phyloP scores from a whole-genome alignment of 2,888 invertebrate genomes.

The Aphidius colemani region DNA sequence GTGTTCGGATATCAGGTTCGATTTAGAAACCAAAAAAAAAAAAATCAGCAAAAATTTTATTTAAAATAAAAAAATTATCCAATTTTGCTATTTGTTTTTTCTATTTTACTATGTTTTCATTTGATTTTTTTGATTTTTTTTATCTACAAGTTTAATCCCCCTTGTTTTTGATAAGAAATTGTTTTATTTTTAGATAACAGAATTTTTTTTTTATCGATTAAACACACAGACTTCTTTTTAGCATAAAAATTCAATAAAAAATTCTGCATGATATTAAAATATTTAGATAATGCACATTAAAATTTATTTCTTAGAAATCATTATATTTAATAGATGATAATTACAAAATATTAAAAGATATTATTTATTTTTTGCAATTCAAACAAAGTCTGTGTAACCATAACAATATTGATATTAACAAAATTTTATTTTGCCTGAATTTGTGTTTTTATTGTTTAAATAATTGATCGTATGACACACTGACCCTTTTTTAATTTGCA shows the following conservation, averaged over 20 bases:
- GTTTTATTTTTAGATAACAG: conserved; percentile 1
- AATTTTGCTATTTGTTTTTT: conserved; percentile 30
- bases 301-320: no score
- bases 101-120: conserved; percentile 42
- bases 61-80: conserved; percentile 11
- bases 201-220: background rate
- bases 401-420: conserved; percentile 56
- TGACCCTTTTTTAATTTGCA: conserved; percentile 14
- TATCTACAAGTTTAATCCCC: conserved; percentile 36
- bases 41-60: background rate
- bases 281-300: background rate
- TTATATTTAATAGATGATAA: no score
- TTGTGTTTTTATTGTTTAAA: conserved; percentile 16
- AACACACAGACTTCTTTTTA: background rate
- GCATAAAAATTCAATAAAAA: background rate
- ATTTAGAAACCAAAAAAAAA: conserved; percentile 42
- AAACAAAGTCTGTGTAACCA: conserved; percentile 41
- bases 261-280: background rate
- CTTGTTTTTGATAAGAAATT: conserved; percentile 16
- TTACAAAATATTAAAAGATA: no score
- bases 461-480: conserved; percentile 34
- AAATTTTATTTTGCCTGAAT: conserved; percentile 28
- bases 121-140: conserved; percentile 37
- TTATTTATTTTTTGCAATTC: no score
- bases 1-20: conserved; percentile 56